These are phyloP conservation scores for Hemiscyllium ocellatum DNA, from an alignment of 2,113 vertebrate species.

Conservation along the genomic window DNA sequence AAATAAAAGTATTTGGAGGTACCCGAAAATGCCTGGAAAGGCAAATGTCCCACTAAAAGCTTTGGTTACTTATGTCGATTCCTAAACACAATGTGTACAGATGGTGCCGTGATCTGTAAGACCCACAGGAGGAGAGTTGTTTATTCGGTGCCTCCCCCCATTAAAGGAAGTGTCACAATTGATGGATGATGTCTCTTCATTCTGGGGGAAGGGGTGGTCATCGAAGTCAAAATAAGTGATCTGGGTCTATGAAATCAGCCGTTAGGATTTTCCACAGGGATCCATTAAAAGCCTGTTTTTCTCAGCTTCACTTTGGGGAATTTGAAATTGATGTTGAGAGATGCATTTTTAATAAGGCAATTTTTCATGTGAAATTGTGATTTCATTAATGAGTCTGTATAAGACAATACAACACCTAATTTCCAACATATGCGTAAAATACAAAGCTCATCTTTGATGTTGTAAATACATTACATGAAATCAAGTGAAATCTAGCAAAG, in stretches of 20 bases:
- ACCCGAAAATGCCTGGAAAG: neutral
- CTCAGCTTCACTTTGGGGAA: constrained; percentile 6
- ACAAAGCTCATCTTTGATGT: neutral
- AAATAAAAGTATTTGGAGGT: neutral
- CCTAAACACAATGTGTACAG: neutral
- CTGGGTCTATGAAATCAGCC: neutral
- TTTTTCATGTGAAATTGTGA: neutral
- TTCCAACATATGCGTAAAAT: neutral
- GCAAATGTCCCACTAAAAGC: neutral
- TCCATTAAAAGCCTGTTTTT: constrained; percentile 10
- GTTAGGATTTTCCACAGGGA: constrained; percentile 3
- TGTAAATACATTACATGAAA: neutral
- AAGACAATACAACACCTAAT: neutral
- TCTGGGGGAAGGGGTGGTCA: neutral
- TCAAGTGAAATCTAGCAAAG: neutral
- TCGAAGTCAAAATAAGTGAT: constrained; percentile 5
- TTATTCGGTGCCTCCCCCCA: neutral
- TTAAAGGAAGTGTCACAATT: constrained; percentile 4
- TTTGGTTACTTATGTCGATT: neutral
- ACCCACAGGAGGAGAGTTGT: neutral
- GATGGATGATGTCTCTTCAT: constrained; percentile 25
- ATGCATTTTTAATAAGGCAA: neutral
- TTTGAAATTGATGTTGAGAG: constrained; percentile 21
- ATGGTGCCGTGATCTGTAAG: constrained; percentile 16
- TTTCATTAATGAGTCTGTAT: neutral